These are phyloP conservation scores for Stomorhina lunata DNA, from an alignment of 2,888 invertebrate species.

Conservation along the genomic window DNA sequence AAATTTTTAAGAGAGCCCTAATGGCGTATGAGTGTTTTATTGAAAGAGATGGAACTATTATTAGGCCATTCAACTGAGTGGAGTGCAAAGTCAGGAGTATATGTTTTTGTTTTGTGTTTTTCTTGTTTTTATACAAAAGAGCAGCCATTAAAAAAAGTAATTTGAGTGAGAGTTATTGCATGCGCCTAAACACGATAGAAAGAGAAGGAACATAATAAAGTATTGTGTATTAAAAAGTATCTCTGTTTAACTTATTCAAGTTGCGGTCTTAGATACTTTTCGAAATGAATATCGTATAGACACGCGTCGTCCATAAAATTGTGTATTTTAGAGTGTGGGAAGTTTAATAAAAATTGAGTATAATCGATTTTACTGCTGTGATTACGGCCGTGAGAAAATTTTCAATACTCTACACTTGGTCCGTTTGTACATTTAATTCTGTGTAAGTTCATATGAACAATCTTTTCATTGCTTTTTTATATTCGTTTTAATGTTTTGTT, in stretches of 20 bases:
- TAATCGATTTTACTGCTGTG: constrained; percentile 73
- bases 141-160: constrained; percentile 53
- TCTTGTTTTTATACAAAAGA: constrained; percentile 8
- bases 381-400: constrained; percentile 65
- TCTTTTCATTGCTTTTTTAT: constrained; percentile 12
- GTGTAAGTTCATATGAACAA: neutral
- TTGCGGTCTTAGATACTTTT: neutral
- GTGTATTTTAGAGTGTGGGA: constrained; percentile 70
- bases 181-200: neutral
- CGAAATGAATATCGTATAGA: constrained; percentile 55
- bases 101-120: neutral
- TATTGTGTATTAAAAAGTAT: neutral
- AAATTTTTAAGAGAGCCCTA: constrained; percentile 58
- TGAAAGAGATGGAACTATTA: constrained; percentile 67
- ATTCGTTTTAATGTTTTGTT: constrained; percentile 58
- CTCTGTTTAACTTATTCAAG: neutral
- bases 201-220: neutral
- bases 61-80: constrained; percentile 40
- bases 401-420: constrained; percentile 44
- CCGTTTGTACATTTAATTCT: neutral
- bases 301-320: constrained; percentile 75
- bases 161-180: constrained; percentile 14
- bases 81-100: constrained; percentile 23
- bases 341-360: constrained; percentile 72
- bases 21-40: constrained; percentile 47